A percentile compares a stretch with the other conserved stretches of the same genome.
Evolutionary conservation across 2,797 vertebrate genomes (phyloP).

Genomic region (Catamblyrhynchus diadema): DNA sequence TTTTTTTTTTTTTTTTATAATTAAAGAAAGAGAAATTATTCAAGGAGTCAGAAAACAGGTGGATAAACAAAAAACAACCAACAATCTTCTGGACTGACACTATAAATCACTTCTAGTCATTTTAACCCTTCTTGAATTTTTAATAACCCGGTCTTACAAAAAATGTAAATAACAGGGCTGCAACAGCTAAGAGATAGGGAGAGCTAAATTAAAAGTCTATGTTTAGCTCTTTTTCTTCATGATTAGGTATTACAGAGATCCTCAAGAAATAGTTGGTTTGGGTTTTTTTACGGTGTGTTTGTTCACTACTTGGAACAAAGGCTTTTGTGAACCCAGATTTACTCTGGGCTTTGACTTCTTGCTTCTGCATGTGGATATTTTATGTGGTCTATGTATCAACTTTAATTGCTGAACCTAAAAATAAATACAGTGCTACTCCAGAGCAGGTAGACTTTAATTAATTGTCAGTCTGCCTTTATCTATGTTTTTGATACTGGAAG

Average conservation of each 20-base stretch:
- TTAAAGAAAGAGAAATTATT: conserved; percentile 55
- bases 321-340: not conserved
- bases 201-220: not conserved
- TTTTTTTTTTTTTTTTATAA: not conserved
- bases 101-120: not conserved
- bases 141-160: not conserved
- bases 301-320: not conserved
- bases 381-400: not conserved
- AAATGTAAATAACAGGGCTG: not conserved
- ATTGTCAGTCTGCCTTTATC: not conserved
- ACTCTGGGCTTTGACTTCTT: not conserved
- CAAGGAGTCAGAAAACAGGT: conserved; percentile 72
- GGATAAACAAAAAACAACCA: conserved; percentile 69
- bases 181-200: not conserved
- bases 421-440: not conserved
- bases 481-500: not conserved
- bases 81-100: not conserved
- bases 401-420: not conserved
- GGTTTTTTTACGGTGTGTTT: fast-evolving
- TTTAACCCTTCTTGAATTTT: not conserved
- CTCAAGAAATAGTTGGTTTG: not conserved
- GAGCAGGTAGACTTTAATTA: not conserved
- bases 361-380: not conserved
- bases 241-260: not conserved
- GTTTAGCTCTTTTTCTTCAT: not conserved